phyloP scores from a whole-genome alignment of 2,888 invertebrate genomes.

The Mayetiola destructor region DNA sequence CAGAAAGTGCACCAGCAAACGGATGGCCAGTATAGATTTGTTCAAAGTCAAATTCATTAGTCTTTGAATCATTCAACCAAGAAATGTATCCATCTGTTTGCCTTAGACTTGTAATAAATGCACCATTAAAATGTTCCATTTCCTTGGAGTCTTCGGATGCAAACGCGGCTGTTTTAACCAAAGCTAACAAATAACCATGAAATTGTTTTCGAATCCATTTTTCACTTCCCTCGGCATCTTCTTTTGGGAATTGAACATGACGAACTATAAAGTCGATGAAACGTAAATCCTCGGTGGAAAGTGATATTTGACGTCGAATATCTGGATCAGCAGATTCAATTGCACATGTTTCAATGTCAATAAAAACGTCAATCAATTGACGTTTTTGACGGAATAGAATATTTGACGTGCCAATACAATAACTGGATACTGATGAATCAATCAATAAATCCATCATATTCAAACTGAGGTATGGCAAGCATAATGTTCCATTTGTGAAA shows the following conservation, averaged over 20 bases:
- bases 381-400: conserved; percentile 93
- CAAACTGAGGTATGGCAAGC: conserved; percentile 88
- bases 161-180: conserved; percentile 65
- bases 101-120: conserved; percentile 73
- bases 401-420: conserved; percentile 94
- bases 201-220: conserved; percentile 95
- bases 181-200: conserved; percentile 66
- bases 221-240: conserved; percentile 81
- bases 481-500: conserved; percentile 82
- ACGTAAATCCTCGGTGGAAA: conserved; percentile 87
- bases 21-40: conserved; percentile 73
- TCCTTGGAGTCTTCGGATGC: conserved; percentile 53
- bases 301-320: conserved; percentile 63
- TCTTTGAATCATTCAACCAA: conserved; percentile 52
- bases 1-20: conserved; percentile 85
- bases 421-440: conserved; percentile 72
- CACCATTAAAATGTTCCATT: conserved; percentile 73
- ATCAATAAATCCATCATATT: conserved; percentile 86
- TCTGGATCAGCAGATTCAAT: conserved; percentile 66
- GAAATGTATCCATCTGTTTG: conserved; percentile 75
- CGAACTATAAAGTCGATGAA: conserved; percentile 88
- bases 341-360: conserved; percentile 75
- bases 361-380: conserved; percentile 79
- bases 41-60: conserved; percentile 50
- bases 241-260: conserved; percentile 49